Conservation (phyloP, 2,797 vertebrate genomes). For the Dicrostonyx torquatus region DNA sequence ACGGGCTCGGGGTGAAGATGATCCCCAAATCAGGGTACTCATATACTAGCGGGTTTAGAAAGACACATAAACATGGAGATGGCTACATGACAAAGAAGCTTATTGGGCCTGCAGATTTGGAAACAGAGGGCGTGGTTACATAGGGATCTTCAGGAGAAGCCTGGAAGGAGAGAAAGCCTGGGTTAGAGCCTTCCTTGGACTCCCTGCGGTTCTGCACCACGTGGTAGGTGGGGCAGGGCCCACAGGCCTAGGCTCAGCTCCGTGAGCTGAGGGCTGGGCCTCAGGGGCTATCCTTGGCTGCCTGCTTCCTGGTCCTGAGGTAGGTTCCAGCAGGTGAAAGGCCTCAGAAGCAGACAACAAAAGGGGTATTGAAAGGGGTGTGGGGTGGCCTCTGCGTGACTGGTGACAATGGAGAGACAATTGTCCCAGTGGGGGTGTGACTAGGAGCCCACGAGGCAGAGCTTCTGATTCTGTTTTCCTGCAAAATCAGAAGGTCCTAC, state of each 20-base stretch:
- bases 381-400: neutral
- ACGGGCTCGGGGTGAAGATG: neutral
- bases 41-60: neutral
- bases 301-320: neutral
- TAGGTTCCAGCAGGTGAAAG: neutral
- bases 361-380: too few relatives aligned
- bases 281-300: neutral
- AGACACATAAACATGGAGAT: neutral
- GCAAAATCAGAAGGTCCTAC: neutral
- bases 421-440: neutral
- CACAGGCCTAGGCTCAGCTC: neutral
- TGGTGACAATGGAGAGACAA: neutral
- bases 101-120: neutral
- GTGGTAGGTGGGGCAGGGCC: too few relatives aligned
- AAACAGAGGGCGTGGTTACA: rapidly evolving
- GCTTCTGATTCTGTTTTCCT: neutral
- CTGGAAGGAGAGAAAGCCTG: neutral
- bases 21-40: neutral
- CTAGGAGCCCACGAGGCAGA: neutral
- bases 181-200: neutral
- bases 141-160: neutral
- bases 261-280: neutral
- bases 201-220: neutral
- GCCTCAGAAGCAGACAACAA: neutral
- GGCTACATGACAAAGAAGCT: neutral